Evolutionary conservation across 2,888 invertebrate species (phyloP), one percentile per base, ranked within the genome.

Genomic region (Eilema sororculum): DNA sequence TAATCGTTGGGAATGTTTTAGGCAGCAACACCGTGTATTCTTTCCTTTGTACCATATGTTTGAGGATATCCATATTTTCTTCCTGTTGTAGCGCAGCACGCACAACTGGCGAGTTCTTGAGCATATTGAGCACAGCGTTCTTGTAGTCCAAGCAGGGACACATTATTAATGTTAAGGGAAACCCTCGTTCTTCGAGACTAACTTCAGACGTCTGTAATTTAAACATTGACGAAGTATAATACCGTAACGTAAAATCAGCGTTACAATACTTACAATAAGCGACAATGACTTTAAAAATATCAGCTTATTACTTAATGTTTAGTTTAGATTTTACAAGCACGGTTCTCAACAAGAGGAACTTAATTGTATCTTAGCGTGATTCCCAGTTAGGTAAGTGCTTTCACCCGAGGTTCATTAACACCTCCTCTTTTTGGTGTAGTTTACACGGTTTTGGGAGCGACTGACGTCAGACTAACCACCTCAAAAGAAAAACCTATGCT

Each of bases 11-110:
- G 67, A 92, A 91, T 0, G 83, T 86, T 80, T 92, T 95, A 0
- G 92, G 91, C 13, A 93, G 73, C 59, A 95, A 72, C 37, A 95
- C 91, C 4, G 93, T 92, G 68, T 85, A 95, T 66, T 92, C 91
- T 72, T 89, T 89, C 73, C 78, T 88, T n/a, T 80, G 86, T 1
- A 90, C 78, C 30, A 89, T 85, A 76, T 73, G 75, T 78, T 89
- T 85, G 2, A 95, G 86, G 52, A 93, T 80, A 74, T 95, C 89
- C 46, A 61, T 71, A 66, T 82, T 76, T 62, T 90, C 86, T 9
- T 90, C 88, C 60, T 85, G 79, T 67, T 81, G 87, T 30, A 94
- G 78, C 28, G 93, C 91, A 57, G 88, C 86, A 73, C 78, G 78
- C 8, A 93, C 83, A 8, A 86, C 1, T 0, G 82, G 79, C 3